Percentiles rank a stretch among this genome's conserved stretches.
Evolutionary conservation across 92 coral and sea anemone species (phyloP).

Genomic region (Epizoanthus scotinus): DNA sequence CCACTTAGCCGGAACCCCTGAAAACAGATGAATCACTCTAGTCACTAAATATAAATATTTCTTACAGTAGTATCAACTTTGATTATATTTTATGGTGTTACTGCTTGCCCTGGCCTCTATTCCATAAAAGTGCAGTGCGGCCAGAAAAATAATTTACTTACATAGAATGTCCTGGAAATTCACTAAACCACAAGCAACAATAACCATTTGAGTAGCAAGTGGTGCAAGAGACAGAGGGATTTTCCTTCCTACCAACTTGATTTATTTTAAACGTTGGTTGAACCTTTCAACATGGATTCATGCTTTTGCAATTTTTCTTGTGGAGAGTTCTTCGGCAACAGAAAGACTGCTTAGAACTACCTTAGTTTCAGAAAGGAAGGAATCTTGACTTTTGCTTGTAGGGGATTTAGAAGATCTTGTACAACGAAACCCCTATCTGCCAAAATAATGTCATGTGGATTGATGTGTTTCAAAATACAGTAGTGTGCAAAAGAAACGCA

Average conservation of each 20-base stretch:
- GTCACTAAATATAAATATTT: too few species aligned
- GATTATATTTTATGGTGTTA: too few species aligned
- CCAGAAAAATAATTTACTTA: too few species aligned
- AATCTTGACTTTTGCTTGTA: constrained; percentile 52
- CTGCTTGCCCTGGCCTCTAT: too few species aligned
- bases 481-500: too few species aligned
- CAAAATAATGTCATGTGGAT: constrained; percentile 56
- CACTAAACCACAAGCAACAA: constrained; percentile 64
- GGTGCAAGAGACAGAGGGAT: constrained; percentile 63
- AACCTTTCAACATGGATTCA: constrained; percentile 64
- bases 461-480: constrained; percentile 51
- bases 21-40: too few species aligned
- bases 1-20: too few species aligned
- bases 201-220: constrained; percentile 75
- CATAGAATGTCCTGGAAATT: too few species aligned
- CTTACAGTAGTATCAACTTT: too few species aligned
- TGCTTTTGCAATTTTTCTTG: constrained; percentile 61
- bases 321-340: constrained; percentile 47
- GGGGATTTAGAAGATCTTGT: constrained; percentile 55
- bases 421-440: constrained; percentile 64
- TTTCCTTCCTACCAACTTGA: constrained; percentile 52
- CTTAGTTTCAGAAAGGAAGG: constrained; percentile 60
- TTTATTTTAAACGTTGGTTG: constrained; percentile 60
- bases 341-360: constrained; percentile 40
- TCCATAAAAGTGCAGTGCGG: too few species aligned